These are phyloP conservation scores for Eupsittula cactorum DNA, from an alignment of 2,113 vertebrate genomes.

Conservation along the genomic window DNA sequence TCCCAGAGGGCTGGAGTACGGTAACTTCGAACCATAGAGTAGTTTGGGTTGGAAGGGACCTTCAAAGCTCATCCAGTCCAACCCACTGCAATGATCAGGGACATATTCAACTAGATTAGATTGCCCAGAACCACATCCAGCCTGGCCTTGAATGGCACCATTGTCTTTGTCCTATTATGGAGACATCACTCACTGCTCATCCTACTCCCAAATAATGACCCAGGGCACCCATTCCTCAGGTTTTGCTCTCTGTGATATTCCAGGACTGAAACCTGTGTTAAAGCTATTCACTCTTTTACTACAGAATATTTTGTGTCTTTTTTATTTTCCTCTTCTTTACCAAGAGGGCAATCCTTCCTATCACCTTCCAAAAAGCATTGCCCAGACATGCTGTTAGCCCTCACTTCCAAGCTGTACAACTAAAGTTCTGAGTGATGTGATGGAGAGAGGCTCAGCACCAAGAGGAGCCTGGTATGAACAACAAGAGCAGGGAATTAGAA, in stretches of 20 bases:
- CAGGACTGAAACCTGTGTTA: not conserved
- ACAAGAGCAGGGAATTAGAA: not conserved
- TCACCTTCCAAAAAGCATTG: not conserved
- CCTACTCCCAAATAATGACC: not conserved
- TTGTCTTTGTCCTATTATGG: not conserved
- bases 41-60: not conserved
- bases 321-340: not conserved
- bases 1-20: not conserved
- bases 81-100: not conserved
- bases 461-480: not conserved
- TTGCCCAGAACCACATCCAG: not conserved
- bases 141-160: not conserved
- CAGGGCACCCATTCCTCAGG: rapidly evolving
- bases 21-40: not conserved
- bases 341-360: rapidly evolving
- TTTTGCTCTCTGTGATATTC: not conserved
- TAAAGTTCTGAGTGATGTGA: rapidly evolving
- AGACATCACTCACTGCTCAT: not conserved
- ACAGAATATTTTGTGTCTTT: not conserved
- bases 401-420: not conserved
- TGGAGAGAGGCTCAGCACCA: not conserved
- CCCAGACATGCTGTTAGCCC: not conserved
- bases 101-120: not conserved
- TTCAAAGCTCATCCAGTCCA: not conserved
- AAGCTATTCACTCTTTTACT: not conserved